phyloP scores from a whole-genome alignment of 2,113 vertebrate species.

The Regulus satrapa region DNA sequence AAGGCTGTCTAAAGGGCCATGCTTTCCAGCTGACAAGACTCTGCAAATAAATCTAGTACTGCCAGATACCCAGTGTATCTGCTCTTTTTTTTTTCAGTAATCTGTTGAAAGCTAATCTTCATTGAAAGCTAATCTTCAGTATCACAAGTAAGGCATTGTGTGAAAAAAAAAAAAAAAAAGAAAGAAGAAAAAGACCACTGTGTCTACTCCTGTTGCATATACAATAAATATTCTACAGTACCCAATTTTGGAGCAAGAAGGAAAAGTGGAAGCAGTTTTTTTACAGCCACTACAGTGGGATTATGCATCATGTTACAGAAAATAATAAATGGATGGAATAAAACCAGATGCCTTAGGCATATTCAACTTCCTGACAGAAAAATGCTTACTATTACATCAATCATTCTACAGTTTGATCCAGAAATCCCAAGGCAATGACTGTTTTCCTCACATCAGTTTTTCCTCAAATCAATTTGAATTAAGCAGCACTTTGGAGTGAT shows the following conservation, averaged over 20 bases:
- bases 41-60: neutral
- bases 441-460: neutral
- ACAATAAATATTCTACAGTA: neutral
- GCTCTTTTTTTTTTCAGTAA: neutral
- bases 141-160: constrained; percentile 52
- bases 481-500: neutral
- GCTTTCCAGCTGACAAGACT: neutral
- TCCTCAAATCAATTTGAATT: neutral
- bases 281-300: neutral
- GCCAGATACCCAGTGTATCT: neutral
- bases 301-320: neutral
- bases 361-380: neutral
- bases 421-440: neutral
- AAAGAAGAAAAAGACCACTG: neutral
- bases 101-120: constrained; percentile 4
- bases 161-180: neutral
- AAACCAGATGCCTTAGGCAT: neutral
- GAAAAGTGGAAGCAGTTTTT: neutral
- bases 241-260: neutral
- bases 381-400: neutral
- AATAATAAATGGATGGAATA: neutral
- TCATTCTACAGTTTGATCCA: neutral
- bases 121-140: neutral
- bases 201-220: neutral
- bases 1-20: neutral